Conservation (phyloP, 2,888 invertebrate genomes). For the Notodonta ziczac region DNA sequence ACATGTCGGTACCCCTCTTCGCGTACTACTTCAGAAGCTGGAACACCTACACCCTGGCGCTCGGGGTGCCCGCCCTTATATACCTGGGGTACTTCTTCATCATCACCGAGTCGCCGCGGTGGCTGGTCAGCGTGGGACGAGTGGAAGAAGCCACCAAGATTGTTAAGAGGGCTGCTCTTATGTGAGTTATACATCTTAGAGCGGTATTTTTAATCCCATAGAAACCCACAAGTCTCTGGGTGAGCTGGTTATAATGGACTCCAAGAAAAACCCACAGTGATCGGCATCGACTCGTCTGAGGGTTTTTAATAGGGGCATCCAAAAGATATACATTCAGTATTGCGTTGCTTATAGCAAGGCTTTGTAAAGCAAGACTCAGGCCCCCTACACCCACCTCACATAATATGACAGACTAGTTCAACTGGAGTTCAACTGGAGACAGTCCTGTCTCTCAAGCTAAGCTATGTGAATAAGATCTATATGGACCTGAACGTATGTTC, state of each 20-base stretch:
- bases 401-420: no score
- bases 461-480: no score
- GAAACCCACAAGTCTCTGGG: no score
- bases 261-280: no score
- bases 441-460: no score
- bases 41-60: constrained; percentile 86
- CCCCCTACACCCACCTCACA: background rate
- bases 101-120: constrained; percentile 91
- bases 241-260: no score
- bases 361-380: background rate
- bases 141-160: constrained; percentile 86
- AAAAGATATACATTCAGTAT: no score
- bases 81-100: constrained; percentile 88
- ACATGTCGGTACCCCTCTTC: constrained; percentile 86
- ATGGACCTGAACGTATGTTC: no score
- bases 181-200: constrained; percentile 49
- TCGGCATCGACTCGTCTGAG: no score
- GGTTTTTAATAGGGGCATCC: no score
- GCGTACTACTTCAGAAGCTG: constrained; percentile 87
- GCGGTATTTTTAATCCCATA: background rate
- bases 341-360: background rate
- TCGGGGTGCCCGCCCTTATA: constrained; percentile 85
- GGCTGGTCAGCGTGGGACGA: constrained; percentile 89
- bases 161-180: constrained; percentile 87
- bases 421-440: no score